A percentile compares a stretch with the other conserved stretches of the same genome.
These are phyloP conservation scores for Xyrichtys novacula DNA, from an alignment of 2,797 vertebrate species.

Conservation along the genomic window DNA sequence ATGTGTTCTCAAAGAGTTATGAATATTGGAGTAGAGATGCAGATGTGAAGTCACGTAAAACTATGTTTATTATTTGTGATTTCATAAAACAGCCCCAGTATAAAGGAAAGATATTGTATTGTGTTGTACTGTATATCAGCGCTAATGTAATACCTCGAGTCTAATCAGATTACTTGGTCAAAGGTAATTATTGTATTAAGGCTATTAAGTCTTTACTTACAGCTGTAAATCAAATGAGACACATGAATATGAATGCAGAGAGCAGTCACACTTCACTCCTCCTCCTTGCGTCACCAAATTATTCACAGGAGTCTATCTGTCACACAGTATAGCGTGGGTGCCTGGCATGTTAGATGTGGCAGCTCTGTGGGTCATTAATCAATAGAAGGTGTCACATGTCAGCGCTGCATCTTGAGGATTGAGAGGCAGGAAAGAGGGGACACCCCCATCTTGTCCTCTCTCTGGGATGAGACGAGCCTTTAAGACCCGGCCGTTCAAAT, in stretches of 20 bases:
- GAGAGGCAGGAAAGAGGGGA: conserved; percentile 45
- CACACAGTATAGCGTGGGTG: conserved; percentile 21
- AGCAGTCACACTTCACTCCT: neutral
- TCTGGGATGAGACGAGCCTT: conserved; percentile 51
- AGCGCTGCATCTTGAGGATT: conserved; percentile 31
- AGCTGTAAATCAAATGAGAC: conserved; percentile 29
- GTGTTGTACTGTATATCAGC: neutral
- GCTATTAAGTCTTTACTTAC: conserved; percentile 2
- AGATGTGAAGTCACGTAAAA: too few relatives aligned
- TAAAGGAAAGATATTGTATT: too few relatives aligned
- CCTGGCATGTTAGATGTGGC: conserved; percentile 43
- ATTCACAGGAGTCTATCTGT: conserved; percentile 39
- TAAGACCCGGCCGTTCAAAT: conserved; percentile 67
- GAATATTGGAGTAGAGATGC: too few relatives aligned
- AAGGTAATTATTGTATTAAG: neutral
- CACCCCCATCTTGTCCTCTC: conserved; percentile 42
- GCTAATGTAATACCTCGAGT: neutral
- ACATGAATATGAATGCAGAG: neutral
- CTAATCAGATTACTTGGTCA: neutral
- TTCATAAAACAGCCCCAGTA: too few relatives aligned
- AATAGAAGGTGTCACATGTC: conserved; percentile 65
- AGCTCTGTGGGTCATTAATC: conserved; percentile 58
- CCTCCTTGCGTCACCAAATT: conserved; percentile 15
- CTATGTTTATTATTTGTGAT: too few relatives aligned
- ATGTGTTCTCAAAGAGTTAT: too few relatives aligned